Conservation (phyloP, 2,113 vertebrate species). For the Corvus hawaiiensis region DNA sequence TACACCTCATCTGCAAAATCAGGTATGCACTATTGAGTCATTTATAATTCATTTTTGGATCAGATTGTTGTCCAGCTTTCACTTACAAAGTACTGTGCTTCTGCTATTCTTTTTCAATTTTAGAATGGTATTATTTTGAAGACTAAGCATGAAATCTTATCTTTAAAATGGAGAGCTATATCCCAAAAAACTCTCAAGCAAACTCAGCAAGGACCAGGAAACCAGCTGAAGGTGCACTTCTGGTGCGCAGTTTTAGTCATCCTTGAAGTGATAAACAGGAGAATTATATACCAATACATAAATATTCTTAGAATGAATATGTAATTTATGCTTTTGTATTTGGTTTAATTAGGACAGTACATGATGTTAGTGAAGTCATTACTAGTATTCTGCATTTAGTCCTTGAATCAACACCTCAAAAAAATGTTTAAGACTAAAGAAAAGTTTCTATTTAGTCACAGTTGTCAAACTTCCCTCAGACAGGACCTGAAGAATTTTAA, state of each 20-base stretch:
- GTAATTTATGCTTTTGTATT: background rate
- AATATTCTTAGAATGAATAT: background rate
- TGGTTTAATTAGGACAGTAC: background rate
- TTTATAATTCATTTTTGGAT: background rate
- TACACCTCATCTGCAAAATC: background rate
- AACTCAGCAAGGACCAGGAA: background rate
- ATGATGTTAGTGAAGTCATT: background rate
- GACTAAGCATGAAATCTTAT: background rate
- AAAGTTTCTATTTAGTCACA: background rate
- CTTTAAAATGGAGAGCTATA: background rate
- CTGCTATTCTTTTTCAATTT: background rate
- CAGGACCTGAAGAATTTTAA: background rate
- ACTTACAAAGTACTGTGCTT: background rate
- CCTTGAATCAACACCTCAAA: background rate
- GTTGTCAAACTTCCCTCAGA: background rate
- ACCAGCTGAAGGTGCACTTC: background rate
- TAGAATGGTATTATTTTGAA: background rate
- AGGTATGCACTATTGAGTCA: background rate
- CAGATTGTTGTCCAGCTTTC: background rate
- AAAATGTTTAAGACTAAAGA: background rate
- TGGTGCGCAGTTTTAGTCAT: background rate
- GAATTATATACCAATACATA: background rate
- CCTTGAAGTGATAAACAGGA: background rate
- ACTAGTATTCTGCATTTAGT: background rate
- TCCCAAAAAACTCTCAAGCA: background rate